Evolutionary conservation across 1,140 invertebrate species (phyloP).

Genomic region (roundworm (Caenorhabditis elegans)): DNA sequence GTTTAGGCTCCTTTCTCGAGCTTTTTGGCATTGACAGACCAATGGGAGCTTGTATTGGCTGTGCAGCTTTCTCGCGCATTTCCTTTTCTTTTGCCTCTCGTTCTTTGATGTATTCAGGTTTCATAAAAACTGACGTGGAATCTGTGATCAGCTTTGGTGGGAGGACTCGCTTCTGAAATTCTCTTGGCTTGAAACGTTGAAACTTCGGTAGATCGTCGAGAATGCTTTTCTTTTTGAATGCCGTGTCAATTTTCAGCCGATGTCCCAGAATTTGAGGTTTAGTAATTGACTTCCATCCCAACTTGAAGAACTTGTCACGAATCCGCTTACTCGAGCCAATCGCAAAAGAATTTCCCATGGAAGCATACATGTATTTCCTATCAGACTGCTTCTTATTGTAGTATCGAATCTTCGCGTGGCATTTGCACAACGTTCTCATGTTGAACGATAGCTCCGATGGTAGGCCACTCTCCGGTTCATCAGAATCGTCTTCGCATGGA

Average conservation of each 20-base stretch:
- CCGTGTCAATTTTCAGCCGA: background rate
- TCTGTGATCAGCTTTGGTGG: background rate
- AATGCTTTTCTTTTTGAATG: background rate
- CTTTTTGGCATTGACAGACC: background rate
- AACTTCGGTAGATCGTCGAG: background rate
- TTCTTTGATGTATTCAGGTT: constrained; percentile 15
- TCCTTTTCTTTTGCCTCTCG: background rate
- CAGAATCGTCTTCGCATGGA: background rate
- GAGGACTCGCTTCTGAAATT: background rate
- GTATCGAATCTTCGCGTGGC: background rate
- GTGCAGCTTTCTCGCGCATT: background rate
- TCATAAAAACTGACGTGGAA: background rate
- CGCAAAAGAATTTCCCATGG: background rate
- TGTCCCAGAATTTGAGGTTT: background rate
- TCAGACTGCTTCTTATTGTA: background rate
- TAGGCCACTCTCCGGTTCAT: background rate
- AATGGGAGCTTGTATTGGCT: background rate
- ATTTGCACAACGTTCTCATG: constrained; percentile 11
- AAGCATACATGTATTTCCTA: background rate
- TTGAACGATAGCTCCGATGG: background rate
- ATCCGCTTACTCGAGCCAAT: background rate
- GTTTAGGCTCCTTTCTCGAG: background rate
- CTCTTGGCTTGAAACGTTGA: background rate
- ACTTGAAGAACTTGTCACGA: background rate
- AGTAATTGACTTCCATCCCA: background rate